Evolutionary conservation across 2,888 invertebrate genomes (phyloP).

Genomic region (Ommatoiulus sabulosus): DNA sequence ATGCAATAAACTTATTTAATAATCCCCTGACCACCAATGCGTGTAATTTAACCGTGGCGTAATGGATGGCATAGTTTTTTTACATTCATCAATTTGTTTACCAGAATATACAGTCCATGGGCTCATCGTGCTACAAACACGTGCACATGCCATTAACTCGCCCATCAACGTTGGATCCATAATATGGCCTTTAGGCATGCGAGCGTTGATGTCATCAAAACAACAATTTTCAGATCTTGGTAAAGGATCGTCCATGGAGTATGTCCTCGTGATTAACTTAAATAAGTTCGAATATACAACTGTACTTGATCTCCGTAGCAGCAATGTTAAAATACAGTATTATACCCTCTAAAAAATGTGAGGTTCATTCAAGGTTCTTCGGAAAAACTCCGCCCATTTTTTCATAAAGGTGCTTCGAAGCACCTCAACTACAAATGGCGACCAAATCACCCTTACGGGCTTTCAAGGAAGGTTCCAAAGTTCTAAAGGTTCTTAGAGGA

Average conservation of each 20-base stretch:
- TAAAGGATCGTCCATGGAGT: neutral
- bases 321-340: too few relatives aligned
- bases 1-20: slow-evolving; percentile 6
- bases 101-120: neutral
- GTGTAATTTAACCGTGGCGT: neutral
- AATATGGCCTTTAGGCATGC: neutral
- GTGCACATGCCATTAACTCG: neutral
- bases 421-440: too few relatives aligned
- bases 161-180: neutral
- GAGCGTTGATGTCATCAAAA: neutral
- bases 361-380: too few relatives aligned
- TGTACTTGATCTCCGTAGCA: too few relatives aligned
- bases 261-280: too few relatives aligned
- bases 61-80: neutral
- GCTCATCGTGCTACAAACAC: neutral
- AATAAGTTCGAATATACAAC: too few relatives aligned
- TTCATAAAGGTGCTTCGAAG: too few relatives aligned
- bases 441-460: too few relatives aligned
- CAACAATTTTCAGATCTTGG: neutral
- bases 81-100: neutral
- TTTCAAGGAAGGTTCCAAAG: too few relatives aligned
- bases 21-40: neutral
- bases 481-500: too few relatives aligned
- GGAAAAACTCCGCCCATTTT: too few relatives aligned
- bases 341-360: too few relatives aligned